Percentiles rank a stretch among this genome's conserved stretches.
phyloP scores from a whole-genome alignment of 2,888 invertebrate species.

The Drosophila hamatofila region DNA sequence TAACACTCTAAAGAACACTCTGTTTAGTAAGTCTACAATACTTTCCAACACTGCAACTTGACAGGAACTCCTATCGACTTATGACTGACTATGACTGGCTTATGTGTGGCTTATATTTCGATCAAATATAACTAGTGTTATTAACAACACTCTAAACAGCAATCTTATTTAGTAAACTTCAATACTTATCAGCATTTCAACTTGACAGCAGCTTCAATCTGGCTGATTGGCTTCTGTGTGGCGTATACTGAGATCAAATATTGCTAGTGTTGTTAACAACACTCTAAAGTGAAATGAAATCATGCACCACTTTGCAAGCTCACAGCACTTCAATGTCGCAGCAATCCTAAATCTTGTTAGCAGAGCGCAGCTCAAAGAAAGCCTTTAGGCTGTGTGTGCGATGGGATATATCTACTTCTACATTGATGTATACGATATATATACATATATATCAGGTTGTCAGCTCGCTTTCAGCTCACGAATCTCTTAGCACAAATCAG shows the following conservation, averaged over 20 bases:
- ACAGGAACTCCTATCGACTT: too few species aligned
- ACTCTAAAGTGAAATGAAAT: background rate
- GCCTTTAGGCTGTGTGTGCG: background rate
- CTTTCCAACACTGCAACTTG: too few species aligned
- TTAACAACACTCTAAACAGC: background rate
- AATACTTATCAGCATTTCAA: background rate
- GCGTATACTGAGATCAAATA: background rate
- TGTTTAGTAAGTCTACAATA: too few species aligned
- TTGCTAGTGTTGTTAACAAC: constrained; percentile 6
- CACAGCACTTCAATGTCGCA: background rate
- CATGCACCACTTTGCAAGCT: background rate
- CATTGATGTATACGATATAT: background rate
- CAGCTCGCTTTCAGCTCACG: background rate
- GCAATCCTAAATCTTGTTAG: background rate
- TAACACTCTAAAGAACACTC: too few species aligned
- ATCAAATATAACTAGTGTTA: background rate
- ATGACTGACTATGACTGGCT: too few species aligned
- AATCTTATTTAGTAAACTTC: background rate
- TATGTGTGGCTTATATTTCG: too few species aligned
- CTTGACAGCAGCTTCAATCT: background rate
- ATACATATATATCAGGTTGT: background rate
- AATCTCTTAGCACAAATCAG: background rate
- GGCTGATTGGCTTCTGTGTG: background rate
- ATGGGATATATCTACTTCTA: too few species aligned
- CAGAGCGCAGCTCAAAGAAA: background rate